phyloP scores from a whole-genome alignment of 2,797 vertebrate species.

The Sarcoramphus papa region DNA sequence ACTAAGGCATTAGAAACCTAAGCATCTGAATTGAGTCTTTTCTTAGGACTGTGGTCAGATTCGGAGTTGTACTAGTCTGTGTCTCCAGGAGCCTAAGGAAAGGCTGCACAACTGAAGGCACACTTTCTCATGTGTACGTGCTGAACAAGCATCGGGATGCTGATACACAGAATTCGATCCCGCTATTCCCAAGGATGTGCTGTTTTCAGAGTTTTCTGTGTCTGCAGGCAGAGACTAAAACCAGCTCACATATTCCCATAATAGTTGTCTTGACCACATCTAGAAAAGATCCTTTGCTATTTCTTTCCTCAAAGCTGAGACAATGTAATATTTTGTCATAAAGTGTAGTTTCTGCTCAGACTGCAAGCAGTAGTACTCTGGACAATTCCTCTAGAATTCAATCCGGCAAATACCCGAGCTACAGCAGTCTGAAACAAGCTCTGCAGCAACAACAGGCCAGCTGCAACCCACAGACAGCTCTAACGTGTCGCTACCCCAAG shows the following conservation, averaged over 20 bases:
- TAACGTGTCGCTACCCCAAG: rapidly evolving
- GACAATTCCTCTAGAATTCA: not conserved
- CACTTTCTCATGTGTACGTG: rapidly evolving
- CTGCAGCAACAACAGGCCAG: not conserved
- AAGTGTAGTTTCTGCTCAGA: not conserved
- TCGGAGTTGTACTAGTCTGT: not conserved
- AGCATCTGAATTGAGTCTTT: not conserved
- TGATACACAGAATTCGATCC: not conserved
- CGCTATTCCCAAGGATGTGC: not conserved
- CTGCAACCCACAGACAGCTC: not conserved
- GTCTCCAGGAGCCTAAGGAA: not conserved
- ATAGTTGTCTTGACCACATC: not conserved
- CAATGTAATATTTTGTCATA: not conserved
- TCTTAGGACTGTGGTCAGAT: not conserved
- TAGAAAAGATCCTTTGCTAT: not conserved
- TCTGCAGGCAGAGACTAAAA: not conserved
- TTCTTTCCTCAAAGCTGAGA: not conserved
- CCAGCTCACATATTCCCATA: not conserved
- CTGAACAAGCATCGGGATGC: not conserved
- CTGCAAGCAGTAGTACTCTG: not conserved
- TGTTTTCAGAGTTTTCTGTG: not conserved
- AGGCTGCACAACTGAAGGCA: not conserved
- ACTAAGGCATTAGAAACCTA: not conserved
- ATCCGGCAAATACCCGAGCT: not conserved
- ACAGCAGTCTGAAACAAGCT: not conserved